These are phyloP conservation scores for Knipowitschia caucasica DNA, from an alignment of 2,797 vertebrate species.

Conservation along the genomic window DNA sequence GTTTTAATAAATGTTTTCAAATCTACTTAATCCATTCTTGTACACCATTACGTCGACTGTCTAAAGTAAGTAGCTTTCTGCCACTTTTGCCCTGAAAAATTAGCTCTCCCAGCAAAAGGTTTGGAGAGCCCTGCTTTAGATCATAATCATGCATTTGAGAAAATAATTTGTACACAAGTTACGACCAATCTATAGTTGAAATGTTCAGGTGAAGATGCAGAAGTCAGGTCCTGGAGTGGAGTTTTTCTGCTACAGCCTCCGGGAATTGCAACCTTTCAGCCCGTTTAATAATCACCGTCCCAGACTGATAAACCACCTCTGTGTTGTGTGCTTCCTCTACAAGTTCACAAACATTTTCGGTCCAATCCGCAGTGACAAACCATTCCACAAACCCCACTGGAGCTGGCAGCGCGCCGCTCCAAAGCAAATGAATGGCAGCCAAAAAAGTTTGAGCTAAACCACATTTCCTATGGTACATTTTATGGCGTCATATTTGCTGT, in stretches of 20 bases:
- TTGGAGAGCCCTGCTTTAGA: too few relatives aligned
- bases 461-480: slow-evolving; percentile 44
- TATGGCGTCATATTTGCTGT: slow-evolving; percentile 39
- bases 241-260: slow-evolving; percentile 20
- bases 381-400: slow-evolving; percentile 17
- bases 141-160: background rate
- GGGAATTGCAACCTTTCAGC: slow-evolving; percentile 23
- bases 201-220: slow-evolving; percentile 7
- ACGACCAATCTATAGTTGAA: background rate
- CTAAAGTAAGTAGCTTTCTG: too few relatives aligned
- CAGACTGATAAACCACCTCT: slow-evolving; percentile 22
- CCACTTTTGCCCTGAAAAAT: too few relatives aligned
- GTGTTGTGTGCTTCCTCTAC: slow-evolving; percentile 18
- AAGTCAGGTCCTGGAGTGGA: slow-evolving; percentile 26
- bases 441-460: slow-evolving; percentile 39
- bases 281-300: slow-evolving; percentile 16
- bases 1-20: too few relatives aligned
- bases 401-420: slow-evolving; percentile 12
- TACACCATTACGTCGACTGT: too few relatives aligned
- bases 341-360: slow-evolving; percentile 7
- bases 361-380: slow-evolving; percentile 27
- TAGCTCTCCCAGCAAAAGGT: too few relatives aligned
- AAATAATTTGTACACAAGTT: background rate
- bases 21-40: too few relatives aligned
- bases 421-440: slow-evolving; percentile 27